Base-by-base conservation (phyloP, 2,797 vertebrate species). In the Cyclura pinguis region DNA sequence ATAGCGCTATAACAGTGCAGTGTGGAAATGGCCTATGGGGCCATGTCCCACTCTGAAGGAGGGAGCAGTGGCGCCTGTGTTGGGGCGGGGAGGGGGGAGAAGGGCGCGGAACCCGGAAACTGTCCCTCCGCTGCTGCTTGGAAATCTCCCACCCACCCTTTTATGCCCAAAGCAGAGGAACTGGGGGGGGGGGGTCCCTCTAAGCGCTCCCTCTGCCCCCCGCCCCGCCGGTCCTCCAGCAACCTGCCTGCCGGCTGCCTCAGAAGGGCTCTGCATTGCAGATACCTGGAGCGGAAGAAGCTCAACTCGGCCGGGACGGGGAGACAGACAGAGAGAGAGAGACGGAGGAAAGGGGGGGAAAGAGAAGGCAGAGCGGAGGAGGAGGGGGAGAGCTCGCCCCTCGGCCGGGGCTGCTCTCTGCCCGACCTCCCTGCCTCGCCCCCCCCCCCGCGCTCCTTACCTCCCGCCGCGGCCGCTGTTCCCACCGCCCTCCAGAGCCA, bases 401-500 rank as follows among this genome's bases (percentile, higher is more conserved):
- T 47, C 42, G 4, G 42, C 42, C 42, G 4, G 42, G 2, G 3
- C 42, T 47, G 42, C 42, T 3, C 42, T 38, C 62, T 64, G 1
- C 10, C 18, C 50, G 0, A 27, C 32, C 14, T 8, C 4, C 12
- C 88, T 12, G 69, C 80, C n/a, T 57, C 13, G 6, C 72, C 38
- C 20, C 14, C 24, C 14, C 42, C 32, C 32, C 38, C 27, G 16
- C 0, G 38, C 29, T 16, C 32, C 73, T 85, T 55, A 77, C 88
- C 83, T 78, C 8, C 73, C n/a, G 80, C 64, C 22, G 50, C 80
- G 7, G 67, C 42, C 9, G 47, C 85, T 4, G 50, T 50, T 2
- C 0, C 32, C 22, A 47, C 64, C 18, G 5, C 78, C 83, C 80
- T 52, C 86, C 81, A 73, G 74, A 57, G 90, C 86, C 90, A 91